Base-by-base conservation (phyloP, 2,888 invertebrate genomes). In the Hedychridium roseum region DNA sequence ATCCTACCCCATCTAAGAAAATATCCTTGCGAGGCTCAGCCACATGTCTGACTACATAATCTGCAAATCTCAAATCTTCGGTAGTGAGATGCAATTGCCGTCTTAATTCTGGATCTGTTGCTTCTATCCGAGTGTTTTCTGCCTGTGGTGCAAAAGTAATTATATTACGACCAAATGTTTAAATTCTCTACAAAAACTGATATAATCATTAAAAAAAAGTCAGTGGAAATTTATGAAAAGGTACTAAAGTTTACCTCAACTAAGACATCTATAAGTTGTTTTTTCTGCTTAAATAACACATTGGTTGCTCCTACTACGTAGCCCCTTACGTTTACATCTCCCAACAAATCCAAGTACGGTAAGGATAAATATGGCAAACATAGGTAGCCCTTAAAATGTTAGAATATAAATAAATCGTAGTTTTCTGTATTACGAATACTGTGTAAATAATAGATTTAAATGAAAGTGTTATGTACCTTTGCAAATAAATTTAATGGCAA, bases 251-350 rank as follows among this genome's bases (percentile, higher is more conserved):
- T 76, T 69, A 88, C 87, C 81, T 96, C 96, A 1, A 99, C 88
- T 43, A 97, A 80, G 12, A 95, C 93, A 80, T 99, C 98, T 54
- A 94, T 91, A 38, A 97, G 80, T 70, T 96, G 92, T 53, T 91
- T 86, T 73, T 96, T 96, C 78, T 97, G 97, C 76, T 94, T 94
- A 76, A 98, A 99, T 26, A 99, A 82, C n/a, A 96, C 91, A 82
- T 99, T 99, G 11, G 97, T 97, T n/a, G 97, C 97, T 27, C 99
- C 98, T 48, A 97, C 91, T 32, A 96, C 84, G 79, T 91, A 92
- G 18, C 91, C 91, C 53, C 89, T 82, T 4, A 97, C 93, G 64
- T 92, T 91, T 2, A 90, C 85, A 78, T 97, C 94, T 38, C 88
- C 88, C 43, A 99, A 80, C 45, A 96, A 82, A 81, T 98, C 98